These are phyloP conservation scores for Cyprinodon tularosa DNA, from an alignment of 2,113 vertebrate genomes.

Conservation along the genomic window DNA sequence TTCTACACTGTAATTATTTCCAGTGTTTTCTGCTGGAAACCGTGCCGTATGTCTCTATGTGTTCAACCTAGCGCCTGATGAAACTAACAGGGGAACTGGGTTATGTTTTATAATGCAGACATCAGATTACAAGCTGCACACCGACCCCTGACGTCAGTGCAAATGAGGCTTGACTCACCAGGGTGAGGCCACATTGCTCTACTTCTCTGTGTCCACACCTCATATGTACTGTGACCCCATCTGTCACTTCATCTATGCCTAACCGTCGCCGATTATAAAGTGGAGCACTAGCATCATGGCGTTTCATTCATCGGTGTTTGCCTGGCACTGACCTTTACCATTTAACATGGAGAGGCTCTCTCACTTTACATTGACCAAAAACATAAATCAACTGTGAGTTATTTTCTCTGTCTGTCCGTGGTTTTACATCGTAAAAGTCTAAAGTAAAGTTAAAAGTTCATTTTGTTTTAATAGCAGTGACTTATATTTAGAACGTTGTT, in stretches of 20 bases:
- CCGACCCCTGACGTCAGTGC: conserved; percentile 1
- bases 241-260: conserved; percentile 48
- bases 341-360: conserved; percentile 38
- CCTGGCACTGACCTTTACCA: conserved; percentile 30
- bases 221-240: conserved; percentile 52
- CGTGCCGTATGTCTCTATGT: neutral
- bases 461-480: conserved; percentile 7
- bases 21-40: neutral
- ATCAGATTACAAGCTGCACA: neutral
- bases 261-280: conserved; percentile 43
- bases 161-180: conserved; percentile 45
- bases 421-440: conserved; percentile 31
- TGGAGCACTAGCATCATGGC: conserved; percentile 14
- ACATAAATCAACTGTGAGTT: conserved; percentile 13
- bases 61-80: neutral
- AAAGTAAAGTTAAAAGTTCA: conserved; percentile 12
- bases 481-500: neutral
- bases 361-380: conserved; percentile 15
- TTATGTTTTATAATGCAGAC: neutral
- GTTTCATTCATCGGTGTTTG: conserved; percentile 41
- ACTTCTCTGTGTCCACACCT: conserved; percentile 36
- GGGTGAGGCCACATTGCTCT: conserved; percentile 31
- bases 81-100: neutral
- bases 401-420: conserved; percentile 13
- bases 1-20: neutral